Evolutionary conservation across 1,140 invertebrate species (phyloP).

Genomic region (Scaptomyza hsui): DNA sequence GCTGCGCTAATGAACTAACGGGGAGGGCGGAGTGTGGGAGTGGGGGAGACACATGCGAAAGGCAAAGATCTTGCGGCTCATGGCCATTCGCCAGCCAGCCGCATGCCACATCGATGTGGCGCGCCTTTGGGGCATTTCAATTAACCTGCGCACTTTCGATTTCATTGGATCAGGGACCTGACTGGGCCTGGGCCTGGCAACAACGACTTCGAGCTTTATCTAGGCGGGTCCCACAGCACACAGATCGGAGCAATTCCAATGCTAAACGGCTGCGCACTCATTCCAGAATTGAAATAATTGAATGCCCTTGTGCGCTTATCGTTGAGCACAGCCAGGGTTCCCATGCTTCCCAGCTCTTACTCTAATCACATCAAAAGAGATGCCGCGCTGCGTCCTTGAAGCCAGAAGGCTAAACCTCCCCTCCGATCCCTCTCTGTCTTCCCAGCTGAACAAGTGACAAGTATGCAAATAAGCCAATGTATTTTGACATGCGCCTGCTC

Average conservation of each 20-base stretch:
- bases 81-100: slow-evolving; percentile 8
- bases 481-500: slow-evolving; percentile 35
- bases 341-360: slow-evolving; percentile 14
- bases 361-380: slow-evolving; percentile 70
- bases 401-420: not conserved
- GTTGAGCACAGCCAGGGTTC: slow-evolving; percentile 13
- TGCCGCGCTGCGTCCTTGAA: slow-evolving; percentile 69
- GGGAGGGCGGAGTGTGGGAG: too few species aligned
- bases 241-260: slow-evolving; percentile 34
- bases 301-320: slow-evolving; percentile 57
- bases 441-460: slow-evolving; percentile 13
- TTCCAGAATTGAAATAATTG: slow-evolving; percentile 75
- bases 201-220: slow-evolving; percentile 51
- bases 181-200: slow-evolving; percentile 28
- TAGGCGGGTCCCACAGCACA: slow-evolving; percentile 34
- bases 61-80: slow-evolving; percentile 41
- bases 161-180: slow-evolving; percentile 57
- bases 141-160: slow-evolving; percentile 79
- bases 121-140: slow-evolving; percentile 77
- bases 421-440: too few species aligned
- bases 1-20: slow-evolving; percentile 25
- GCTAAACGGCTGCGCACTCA: slow-evolving; percentile 60
- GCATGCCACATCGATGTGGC: slow-evolving; percentile 42
- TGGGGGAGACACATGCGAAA: slow-evolving; percentile 9
- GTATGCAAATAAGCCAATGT: slow-evolving; percentile 69